A percentile compares a stretch with the other conserved stretches of the same genome.
Conservation (phyloP, 2,888 invertebrate genomes). For the Heterodera filipjevi region DNA sequence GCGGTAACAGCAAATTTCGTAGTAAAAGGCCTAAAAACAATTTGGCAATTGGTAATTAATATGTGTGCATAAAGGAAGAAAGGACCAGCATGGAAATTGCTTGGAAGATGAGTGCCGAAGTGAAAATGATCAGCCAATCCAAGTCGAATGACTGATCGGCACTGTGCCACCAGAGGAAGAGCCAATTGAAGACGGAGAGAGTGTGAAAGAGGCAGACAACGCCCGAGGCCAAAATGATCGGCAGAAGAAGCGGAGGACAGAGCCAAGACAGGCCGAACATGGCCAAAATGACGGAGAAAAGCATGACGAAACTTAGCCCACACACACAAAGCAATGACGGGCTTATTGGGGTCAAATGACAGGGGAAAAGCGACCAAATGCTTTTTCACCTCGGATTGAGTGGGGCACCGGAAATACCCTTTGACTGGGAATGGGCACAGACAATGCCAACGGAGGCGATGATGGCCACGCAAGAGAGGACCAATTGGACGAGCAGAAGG, state of each 20-base stretch:
- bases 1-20: slow-evolving; percentile 24
- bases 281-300: slow-evolving; percentile 50
- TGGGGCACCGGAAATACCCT: slow-evolving; percentile 43
- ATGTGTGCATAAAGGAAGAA: neutral
- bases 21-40: slow-evolving; percentile 25
- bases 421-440: slow-evolving; percentile 51
- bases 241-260: slow-evolving; percentile 45
- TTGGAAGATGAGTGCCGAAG: slow-evolving; percentile 35
- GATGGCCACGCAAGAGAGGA: slow-evolving; percentile 54
- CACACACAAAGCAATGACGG: slow-evolving; percentile 50
- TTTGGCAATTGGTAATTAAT: neutral
- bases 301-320: slow-evolving; percentile 49
- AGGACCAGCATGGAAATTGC: slow-evolving; percentile 19
- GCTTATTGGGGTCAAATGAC: slow-evolving; percentile 36
- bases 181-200: slow-evolving; percentile 29
- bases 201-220: slow-evolving; percentile 40
- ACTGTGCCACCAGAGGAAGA: slow-evolving; percentile 17
- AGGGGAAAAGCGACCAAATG: neutral
- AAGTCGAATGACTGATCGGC: slow-evolving; percentile 32
- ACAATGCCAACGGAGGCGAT: slow-evolving; percentile 55
- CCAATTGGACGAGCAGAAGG: slow-evolving; percentile 55
- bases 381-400: slow-evolving; percentile 48
- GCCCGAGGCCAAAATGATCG: slow-evolving; percentile 53
- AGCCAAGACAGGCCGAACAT: slow-evolving; percentile 55
- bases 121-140: slow-evolving; percentile 39